Conservation (phyloP, 2,113 vertebrate genomes). For the Ramphastos sulfuratus region DNA sequence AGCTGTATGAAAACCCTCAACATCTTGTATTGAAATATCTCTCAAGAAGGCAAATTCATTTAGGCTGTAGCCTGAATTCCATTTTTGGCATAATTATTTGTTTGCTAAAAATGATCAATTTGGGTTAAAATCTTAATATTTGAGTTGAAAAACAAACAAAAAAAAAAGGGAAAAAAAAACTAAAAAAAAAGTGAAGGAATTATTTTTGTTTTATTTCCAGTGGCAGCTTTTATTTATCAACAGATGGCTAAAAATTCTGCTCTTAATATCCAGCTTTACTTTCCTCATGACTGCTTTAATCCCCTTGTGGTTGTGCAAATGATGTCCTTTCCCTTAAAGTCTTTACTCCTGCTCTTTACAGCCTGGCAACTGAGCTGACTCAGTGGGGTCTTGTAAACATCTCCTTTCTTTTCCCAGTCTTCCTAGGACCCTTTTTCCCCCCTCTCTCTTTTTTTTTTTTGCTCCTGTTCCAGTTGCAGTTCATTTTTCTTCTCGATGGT, state of each 20-base stretch:
- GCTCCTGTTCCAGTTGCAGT: not conserved
- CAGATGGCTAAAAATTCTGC: not conserved
- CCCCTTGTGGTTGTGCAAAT: not conserved
- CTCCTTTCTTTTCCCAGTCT: not conserved
- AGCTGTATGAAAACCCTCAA: not conserved
- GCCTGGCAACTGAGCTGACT: not conserved
- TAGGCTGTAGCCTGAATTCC: not conserved
- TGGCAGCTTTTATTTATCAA: not conserved
- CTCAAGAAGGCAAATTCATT: not conserved
- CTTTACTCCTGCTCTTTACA: not conserved
- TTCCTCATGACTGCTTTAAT: not conserved
- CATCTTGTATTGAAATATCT: not conserved
- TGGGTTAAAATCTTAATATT: not conserved
- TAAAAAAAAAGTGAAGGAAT: not conserved
- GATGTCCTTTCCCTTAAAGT: not conserved
- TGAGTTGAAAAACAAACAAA: not conserved
- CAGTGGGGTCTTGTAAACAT: not conserved
- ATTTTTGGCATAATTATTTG: not conserved
- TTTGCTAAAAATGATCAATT: not conserved
- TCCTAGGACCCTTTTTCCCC: not conserved
- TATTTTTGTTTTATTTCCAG: not conserved
- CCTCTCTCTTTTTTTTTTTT: too few species aligned
- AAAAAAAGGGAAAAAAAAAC: not conserved
- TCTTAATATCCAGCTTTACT: not conserved
- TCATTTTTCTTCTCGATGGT: not conserved